Evolutionary conservation across 2,113 vertebrate genomes (phyloP).

Genomic region (Amphiprion ocellaris): DNA sequence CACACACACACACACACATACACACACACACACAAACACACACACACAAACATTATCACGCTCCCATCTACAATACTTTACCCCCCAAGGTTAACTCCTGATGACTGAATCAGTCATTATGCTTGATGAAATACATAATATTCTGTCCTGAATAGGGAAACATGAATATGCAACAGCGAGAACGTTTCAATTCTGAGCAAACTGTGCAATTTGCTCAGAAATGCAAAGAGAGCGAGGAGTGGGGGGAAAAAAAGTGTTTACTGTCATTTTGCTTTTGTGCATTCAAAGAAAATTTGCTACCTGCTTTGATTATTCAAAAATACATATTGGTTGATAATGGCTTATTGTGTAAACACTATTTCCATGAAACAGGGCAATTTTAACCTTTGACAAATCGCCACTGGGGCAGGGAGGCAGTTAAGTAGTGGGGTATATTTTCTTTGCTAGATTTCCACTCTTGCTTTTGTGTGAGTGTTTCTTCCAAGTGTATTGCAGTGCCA

Average conservation of each 20-base stretch:
- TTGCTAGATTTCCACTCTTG: conserved; percentile 8
- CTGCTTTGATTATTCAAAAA: conserved; percentile 25
- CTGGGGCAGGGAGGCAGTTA: conserved; percentile 28
- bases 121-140: conserved; percentile 68
- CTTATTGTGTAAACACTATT: conserved; percentile 37
- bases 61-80: conserved; percentile 42
- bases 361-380: conserved; percentile 42
- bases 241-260: background rate
- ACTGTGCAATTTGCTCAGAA: conserved; percentile 41
- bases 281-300: conserved; percentile 15
- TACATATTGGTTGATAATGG: conserved; percentile 30
- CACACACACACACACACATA: conserved; percentile 20
- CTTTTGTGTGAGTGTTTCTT: conserved; percentile 17
- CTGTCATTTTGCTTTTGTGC: conserved; percentile 30
- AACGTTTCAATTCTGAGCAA: conserved; percentile 30
- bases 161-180: conserved; percentile 60
- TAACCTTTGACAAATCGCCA: conserved; percentile 20
- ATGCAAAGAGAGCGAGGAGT: background rate
- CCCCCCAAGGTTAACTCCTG: conserved; percentile 54
- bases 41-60: conserved; percentile 8
- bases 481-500: conserved; percentile 13
- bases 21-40: background rate
- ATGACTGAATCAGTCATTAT: conserved; percentile 63
- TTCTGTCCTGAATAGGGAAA: conserved; percentile 48
- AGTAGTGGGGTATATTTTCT: conserved; percentile 26